Conservation (phyloP, 2,797 vertebrate genomes). For the Smutsia gigantea region DNA sequence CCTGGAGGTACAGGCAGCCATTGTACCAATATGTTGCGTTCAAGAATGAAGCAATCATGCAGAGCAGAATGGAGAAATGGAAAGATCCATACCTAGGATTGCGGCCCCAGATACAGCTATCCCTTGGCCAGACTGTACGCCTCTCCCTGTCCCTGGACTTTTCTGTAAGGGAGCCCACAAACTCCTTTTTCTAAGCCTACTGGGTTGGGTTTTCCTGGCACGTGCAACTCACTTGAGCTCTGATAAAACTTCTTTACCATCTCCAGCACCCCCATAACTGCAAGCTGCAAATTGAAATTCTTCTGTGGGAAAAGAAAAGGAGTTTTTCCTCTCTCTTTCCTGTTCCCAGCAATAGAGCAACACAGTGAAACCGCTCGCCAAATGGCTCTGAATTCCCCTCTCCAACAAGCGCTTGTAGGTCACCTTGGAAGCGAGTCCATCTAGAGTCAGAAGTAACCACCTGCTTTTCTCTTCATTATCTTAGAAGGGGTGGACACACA, state of each 20-base stretch:
- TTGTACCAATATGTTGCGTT: background rate
- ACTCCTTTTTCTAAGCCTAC: background rate
- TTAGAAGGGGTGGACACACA: background rate
- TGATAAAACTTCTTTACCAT: background rate
- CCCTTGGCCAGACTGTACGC: background rate
- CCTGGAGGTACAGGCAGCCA: background rate
- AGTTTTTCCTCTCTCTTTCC: background rate
- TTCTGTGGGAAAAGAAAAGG: background rate
- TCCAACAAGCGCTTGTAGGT: background rate
- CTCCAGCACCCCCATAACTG: background rate
- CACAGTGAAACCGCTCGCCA: background rate
- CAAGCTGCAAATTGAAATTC: background rate
- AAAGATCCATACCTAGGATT: background rate
- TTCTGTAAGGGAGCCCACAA: background rate
- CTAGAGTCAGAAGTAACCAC: constrained; percentile 1
- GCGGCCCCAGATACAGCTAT: background rate
- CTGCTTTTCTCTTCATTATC: background rate
- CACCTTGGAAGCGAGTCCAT: background rate
- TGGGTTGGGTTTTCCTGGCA: background rate
- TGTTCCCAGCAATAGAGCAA: constrained; percentile 39
- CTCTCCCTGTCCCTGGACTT: background rate
- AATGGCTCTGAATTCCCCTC: background rate
- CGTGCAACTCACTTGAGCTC: background rate
- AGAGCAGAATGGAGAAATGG: background rate
- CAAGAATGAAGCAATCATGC: background rate